phyloP scores from a whole-genome alignment of 1,140 invertebrate genomes.

The Chrysomallon squamiferum region DNA sequence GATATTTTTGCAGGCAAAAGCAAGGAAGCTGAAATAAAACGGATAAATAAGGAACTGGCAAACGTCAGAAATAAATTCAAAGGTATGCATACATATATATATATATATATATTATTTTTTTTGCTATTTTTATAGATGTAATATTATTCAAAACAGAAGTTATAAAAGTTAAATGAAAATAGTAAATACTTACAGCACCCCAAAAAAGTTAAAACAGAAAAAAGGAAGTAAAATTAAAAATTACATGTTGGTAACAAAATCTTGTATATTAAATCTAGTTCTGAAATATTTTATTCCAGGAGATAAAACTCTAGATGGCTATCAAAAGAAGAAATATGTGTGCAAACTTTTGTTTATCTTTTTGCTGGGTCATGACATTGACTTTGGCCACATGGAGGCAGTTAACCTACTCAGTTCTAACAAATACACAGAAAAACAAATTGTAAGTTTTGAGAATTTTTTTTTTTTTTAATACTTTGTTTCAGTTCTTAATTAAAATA shows the following conservation, averaged over 20 bases:
- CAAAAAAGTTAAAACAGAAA: no score
- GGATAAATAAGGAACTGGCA: constrained; percentile 99
- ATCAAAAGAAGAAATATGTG: constrained; percentile 99
- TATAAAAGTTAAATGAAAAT: no score
- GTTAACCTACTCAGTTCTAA: constrained; percentile 99
- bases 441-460: constrained; percentile 76
- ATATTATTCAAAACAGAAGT: no score
- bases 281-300: no score
- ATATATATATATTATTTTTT: no score
- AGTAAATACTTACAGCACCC: no score
- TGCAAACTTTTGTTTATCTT: constrained; percentile 99
- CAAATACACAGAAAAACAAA: constrained; percentile 99
- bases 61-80: constrained; percentile 99
- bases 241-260: no score
- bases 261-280: no score
- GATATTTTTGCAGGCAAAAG: constrained; percentile 82
- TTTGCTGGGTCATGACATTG: constrained; percentile 97
- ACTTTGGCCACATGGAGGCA: constrained; percentile 99
- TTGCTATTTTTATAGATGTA: no score
- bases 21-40: constrained; percentile 99
- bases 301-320: constrained; percentile 99
- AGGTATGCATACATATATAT: constrained; percentile 69
- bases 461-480: no score
- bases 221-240: no score
- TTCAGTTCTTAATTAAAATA: no score